Percentiles rank a stretch among this genome's conserved stretches.
These are phyloP conservation scores for Malacoctenus gilli DNA, from an alignment of 2,797 vertebrate genomes.

Conservation along the genomic window DNA sequence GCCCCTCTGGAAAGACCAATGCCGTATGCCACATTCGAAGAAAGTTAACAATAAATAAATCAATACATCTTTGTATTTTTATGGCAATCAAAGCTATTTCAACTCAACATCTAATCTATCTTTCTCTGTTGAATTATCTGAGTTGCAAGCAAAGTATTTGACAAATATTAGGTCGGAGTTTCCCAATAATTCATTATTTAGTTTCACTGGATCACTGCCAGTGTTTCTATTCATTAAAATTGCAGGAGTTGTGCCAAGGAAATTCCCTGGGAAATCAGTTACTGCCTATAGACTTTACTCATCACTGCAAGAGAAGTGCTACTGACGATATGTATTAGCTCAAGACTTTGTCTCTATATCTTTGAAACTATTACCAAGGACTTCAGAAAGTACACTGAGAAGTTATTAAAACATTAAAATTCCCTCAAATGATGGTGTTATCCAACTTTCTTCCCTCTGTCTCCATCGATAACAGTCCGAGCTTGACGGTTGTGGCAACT, in stretches of 20 bases:
- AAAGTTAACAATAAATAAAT: no score
- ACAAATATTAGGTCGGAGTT: background rate
- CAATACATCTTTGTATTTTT: no score
- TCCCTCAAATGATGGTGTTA: background rate
- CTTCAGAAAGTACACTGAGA: background rate
- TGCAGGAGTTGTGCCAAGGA: background rate
- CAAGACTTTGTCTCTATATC: background rate
- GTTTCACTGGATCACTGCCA: background rate
- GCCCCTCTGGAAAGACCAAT: no score
- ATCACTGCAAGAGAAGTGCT: background rate
- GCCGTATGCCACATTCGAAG: no score
- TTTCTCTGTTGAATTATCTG: background rate
- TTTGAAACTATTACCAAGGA: background rate
- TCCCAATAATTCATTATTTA: background rate
- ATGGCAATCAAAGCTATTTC: no score
- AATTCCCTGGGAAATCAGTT: background rate
- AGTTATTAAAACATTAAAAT: background rate
- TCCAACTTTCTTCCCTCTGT: background rate
- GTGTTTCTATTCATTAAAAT: background rate
- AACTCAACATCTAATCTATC: no score
- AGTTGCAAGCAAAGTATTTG: background rate
- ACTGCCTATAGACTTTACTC: background rate
- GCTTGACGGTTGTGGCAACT: conserved; percentile 12
- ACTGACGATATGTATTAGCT: no score
- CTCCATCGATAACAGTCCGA: background rate